phyloP scores from a whole-genome alignment of 2,888 invertebrate species.

The Augochlorella aurata region DNA sequence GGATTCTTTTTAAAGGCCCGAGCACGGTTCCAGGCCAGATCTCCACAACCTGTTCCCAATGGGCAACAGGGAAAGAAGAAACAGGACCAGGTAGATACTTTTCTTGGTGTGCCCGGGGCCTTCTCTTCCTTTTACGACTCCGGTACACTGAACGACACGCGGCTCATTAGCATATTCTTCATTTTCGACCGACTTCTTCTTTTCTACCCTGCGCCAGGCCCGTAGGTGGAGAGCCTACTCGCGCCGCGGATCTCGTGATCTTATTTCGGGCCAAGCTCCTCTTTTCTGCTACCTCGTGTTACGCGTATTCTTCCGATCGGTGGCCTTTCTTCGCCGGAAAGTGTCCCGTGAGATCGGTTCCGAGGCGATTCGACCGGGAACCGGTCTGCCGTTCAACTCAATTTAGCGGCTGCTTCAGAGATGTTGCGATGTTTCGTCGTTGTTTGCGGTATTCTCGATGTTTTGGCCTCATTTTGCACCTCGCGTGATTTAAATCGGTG shows the following conservation, averaged over 20 bases:
- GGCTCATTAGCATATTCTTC: slow-evolving; percentile 57
- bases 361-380: background rate
- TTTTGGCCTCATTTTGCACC: background rate
- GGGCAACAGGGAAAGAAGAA: background rate
- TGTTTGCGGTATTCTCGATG: background rate
- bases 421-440: background rate
- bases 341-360: slow-evolving; percentile 1
- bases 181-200: slow-evolving; percentile 43
- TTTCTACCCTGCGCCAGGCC: slow-evolving; percentile 4
- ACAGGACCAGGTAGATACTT: slow-evolving; percentile 6
- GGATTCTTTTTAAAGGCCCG: slow-evolving; percentile 3
- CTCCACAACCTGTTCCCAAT: slow-evolving; percentile 9
- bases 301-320: slow-evolving; percentile 5
- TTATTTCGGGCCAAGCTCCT: background rate
- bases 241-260: background rate
- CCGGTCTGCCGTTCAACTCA: background rate
- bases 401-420: background rate
- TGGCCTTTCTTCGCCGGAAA: background rate
- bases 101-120: slow-evolving; percentile 8
- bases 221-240: slow-evolving; percentile 20
- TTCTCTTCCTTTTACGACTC: slow-evolving; percentile 50
- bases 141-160: slow-evolving; percentile 40
- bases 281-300: background rate
- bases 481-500: background rate
- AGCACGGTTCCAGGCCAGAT: background rate